These are phyloP conservation scores for Heliconius hewitsoni DNA, from an alignment of 1,140 invertebrate genomes.

Conservation along the genomic window DNA sequence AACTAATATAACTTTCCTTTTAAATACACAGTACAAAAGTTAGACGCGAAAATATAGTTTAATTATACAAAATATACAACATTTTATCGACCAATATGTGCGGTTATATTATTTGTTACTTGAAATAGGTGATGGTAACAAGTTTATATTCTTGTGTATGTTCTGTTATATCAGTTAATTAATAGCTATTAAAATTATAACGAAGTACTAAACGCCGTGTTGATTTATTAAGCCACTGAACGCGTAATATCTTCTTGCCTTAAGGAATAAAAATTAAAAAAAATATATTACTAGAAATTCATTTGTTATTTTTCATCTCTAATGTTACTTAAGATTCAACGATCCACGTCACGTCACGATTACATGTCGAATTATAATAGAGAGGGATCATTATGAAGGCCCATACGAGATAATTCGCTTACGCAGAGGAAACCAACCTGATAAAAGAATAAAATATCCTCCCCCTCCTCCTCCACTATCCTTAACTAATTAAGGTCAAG, in stretches of 20 bases:
- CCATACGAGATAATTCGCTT: not conserved
- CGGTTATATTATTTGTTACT: too few species aligned
- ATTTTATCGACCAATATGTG: not conserved
- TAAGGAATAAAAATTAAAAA: too few species aligned
- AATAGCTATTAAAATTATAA: too few species aligned
- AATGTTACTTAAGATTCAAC: not conserved
- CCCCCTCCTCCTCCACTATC: not conserved
- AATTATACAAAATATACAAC: not conserved
- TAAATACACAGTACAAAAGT: not conserved
- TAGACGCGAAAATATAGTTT: not conserved
- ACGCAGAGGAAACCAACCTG: not conserved
- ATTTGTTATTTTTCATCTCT: not conserved
- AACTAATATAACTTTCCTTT: not conserved
- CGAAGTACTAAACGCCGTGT: too few species aligned
- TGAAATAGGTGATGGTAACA: too few species aligned
- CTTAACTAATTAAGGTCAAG: not conserved
- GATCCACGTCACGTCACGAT: not conserved
- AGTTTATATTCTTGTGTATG: too few species aligned
- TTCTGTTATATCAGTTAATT: too few species aligned
- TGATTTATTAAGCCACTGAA: too few species aligned
- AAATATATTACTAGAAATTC: too few species aligned
- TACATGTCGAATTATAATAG: not conserved
- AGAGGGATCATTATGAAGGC: not conserved
- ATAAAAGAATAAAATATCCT: constrained; percentile 9
- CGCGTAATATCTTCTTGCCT: too few species aligned